Conservation (phyloP, 2,797 vertebrate genomes). For the Peromyscus aztecus region DNA sequence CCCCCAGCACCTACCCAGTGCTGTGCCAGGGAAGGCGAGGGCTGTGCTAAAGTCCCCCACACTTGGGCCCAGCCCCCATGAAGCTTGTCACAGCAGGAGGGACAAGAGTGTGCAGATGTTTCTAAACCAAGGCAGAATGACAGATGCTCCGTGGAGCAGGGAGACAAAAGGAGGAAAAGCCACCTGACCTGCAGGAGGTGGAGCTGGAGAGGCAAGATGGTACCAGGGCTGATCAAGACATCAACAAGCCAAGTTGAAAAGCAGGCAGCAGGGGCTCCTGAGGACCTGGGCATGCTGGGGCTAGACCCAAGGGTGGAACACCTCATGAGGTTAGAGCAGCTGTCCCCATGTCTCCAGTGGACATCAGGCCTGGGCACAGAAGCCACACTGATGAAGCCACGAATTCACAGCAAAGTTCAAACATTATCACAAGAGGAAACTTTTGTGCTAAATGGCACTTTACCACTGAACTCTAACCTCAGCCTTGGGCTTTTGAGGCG, state of each 20-base stretch:
- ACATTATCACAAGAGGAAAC: too few species aligned
- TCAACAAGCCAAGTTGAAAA: neutral
- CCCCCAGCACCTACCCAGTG: neutral
- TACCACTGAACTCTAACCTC: neutral
- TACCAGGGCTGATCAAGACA: neutral
- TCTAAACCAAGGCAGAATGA: neutral
- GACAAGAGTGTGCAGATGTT: neutral
- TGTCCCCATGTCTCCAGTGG: accelerated
- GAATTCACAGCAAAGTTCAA: neutral
- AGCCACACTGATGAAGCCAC: neutral
- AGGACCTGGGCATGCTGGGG: neutral
- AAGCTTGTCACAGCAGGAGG: neutral
- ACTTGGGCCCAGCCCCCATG: neutral
- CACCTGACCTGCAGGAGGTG: neutral
- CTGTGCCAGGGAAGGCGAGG: accelerated
- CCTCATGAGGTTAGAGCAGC: neutral
- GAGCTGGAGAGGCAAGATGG: neutral
- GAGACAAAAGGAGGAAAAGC: accelerated
- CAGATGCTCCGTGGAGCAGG: accelerated
- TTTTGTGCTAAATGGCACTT: neutral
- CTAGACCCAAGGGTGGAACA: neutral
- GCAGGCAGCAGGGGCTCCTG: accelerated
- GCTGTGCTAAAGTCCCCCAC: neutral
- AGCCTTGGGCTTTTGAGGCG: neutral
- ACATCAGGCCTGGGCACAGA: neutral